Evolutionary conservation across 2,888 invertebrate species (phyloP).

Genomic region (Oscheius onirici): DNA sequence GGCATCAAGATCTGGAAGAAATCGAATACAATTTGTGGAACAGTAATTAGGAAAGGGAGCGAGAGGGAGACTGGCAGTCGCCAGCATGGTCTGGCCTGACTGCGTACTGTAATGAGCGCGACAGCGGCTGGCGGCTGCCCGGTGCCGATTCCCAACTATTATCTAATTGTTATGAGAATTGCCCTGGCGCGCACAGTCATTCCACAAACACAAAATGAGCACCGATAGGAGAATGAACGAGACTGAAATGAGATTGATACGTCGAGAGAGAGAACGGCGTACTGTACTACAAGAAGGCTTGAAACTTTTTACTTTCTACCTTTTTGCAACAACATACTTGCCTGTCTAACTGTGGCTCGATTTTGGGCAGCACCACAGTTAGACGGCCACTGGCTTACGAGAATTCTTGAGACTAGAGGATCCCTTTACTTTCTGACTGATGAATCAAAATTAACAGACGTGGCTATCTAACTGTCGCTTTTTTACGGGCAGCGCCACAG

Average conservation of each 20-base stretch:
- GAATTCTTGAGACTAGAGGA: too few species aligned
- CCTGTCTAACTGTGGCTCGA: too few species aligned
- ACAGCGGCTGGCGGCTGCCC: constrained; percentile 14
- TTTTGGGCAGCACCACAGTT: too few species aligned
- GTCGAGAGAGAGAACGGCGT: not conserved
- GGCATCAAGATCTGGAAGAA: constrained; percentile 52
- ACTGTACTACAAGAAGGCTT: too few species aligned
- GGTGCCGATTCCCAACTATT: constrained; percentile 29
- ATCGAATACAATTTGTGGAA: too few species aligned
- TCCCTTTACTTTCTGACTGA: too few species aligned
- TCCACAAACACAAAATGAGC: constrained; percentile 31
- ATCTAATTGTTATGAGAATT: constrained; percentile 35
- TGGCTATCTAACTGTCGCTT: too few species aligned
- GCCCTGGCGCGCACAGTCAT: constrained; percentile 32
- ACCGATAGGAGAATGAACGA: not conserved
- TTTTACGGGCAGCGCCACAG: too few species aligned
- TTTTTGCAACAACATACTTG: too few species aligned
- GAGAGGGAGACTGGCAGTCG: not conserved
- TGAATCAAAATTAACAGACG: too few species aligned
- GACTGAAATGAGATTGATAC: not conserved
- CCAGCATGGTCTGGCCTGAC: not conserved
- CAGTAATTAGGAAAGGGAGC: not conserved
- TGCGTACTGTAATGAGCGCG: constrained; percentile 29
- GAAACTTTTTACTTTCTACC: too few species aligned
- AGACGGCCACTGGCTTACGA: too few species aligned